Conservation (phyloP, 2,888 invertebrate species). For the Eudasyphora cyanicolor region DNA sequence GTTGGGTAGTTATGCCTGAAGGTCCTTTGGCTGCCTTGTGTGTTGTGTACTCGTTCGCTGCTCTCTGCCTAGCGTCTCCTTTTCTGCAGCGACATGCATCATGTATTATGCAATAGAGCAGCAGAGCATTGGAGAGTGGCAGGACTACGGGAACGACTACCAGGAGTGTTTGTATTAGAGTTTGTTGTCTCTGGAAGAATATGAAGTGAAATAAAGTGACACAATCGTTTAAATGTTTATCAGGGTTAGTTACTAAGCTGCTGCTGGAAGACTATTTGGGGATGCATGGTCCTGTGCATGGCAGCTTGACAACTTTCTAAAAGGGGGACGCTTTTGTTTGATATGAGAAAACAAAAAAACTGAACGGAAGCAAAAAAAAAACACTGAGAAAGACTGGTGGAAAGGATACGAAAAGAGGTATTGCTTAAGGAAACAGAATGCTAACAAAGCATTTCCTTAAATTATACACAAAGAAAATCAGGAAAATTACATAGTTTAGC, state of each 20-base stretch:
- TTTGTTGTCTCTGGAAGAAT: not conserved
- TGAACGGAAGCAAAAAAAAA: not conserved
- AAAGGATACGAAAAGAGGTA: not conserved
- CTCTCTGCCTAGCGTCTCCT: not conserved
- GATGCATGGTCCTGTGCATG: not conserved
- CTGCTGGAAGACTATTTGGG: not conserved
- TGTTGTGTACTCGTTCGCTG: not conserved
- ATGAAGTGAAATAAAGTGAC: conserved; percentile 16
- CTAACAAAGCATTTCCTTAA: not conserved
- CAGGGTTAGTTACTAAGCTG: conserved; percentile 63
- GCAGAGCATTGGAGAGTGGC: conserved; percentile 8
- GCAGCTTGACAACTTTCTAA: conserved; percentile 13
- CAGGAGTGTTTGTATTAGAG: not conserved
- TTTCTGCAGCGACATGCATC: conserved; percentile 4
- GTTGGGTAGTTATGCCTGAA: conserved; percentile 28
- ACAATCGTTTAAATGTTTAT: conserved; percentile 57
- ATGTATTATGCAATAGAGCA: conserved; percentile 27
- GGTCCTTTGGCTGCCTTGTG: conserved; percentile 18
- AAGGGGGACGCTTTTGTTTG: not conserved
- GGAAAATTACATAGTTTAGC: too few species aligned
- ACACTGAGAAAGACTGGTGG: not conserved
- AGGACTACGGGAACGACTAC: too few species aligned
- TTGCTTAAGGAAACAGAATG: not conserved
- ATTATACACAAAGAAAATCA: too few species aligned
- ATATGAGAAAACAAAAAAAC: not conserved